A percentile compares a stretch with the other conserved stretches of the same genome.
These are phyloP conservation scores for Alethe castanea DNA, from an alignment of 2,113 vertebrate species.

Conservation along the genomic window DNA sequence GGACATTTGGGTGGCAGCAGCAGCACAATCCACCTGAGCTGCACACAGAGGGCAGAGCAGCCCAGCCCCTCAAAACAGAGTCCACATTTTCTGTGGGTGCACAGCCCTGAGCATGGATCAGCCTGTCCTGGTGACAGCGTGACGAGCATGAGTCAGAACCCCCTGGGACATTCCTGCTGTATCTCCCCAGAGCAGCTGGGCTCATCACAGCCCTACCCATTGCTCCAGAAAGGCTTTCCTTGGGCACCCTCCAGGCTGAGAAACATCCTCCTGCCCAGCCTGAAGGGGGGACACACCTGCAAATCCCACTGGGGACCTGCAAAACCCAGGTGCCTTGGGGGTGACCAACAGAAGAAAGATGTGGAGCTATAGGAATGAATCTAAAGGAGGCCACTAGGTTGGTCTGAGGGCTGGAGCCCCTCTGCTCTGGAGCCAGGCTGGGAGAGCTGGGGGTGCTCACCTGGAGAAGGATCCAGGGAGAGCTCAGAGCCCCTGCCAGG, in stretches of 20 bases:
- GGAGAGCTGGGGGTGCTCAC: background rate
- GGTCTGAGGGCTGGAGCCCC: background rate
- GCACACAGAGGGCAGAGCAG: background rate
- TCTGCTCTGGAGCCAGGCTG: background rate
- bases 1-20: background rate
- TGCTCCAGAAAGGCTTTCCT: background rate
- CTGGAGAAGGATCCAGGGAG: background rate
- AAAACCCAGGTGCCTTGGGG: background rate
- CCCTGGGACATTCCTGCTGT: background rate
- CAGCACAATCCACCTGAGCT: background rate
- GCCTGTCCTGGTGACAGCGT: accelerated
- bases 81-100: background rate
- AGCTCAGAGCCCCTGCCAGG: accelerated
- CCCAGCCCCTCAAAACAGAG: background rate
- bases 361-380: background rate
- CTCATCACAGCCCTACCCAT: background rate
- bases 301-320: background rate
- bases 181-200: background rate
- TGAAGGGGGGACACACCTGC: background rate
- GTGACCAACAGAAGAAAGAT: background rate
- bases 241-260: background rate
- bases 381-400: background rate
- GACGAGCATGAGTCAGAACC: accelerated
- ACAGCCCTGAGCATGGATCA: background rate
- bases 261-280: background rate